Base-by-base conservation (phyloP, 2,113 vertebrate species). In the Podarcis raffonei region DNA sequence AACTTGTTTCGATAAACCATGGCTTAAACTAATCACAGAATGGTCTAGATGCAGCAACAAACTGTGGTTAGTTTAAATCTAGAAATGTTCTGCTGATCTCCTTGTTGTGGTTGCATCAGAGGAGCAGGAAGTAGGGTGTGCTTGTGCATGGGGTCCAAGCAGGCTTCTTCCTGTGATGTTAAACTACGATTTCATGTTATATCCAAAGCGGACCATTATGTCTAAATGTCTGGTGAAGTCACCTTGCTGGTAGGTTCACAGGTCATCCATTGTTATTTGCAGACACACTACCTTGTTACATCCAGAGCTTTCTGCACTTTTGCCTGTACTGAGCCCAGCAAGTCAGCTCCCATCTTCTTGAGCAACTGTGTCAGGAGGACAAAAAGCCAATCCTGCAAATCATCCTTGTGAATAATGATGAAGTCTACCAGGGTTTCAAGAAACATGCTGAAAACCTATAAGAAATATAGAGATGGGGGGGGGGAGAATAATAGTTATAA, bases 251-350 rank as follows among this genome's bases (percentile, higher is more conserved):
- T 7, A 88, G 16, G 30, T 72, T 66, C 15, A 27, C 53, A 78
- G 57, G 9, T n/a, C 35, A 27, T 75, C 53, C 57, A 20, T 30
- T 88, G 62, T 57, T 76, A 84, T 92, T 88, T 78, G 86, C 90
- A 87, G 90, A 71, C 57, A 83, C 15, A 15, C n/a, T 91, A 99
- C 99, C 99, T 98, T 85, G 99, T 99, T 94, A 99, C 90, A 92
- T 99, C 99, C 91, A 99, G 96, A 89, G 98, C 99, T 95, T 99
- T 99, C 90, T 99, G 98, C 91, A 99, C 98, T 95, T 99, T 99
- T 5, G 99, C 98, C 95, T 99, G 99, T 84, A 99, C 99, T 37
- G 99, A 99, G 88, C 98, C 99, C 89, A 99, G 96, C 92, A 99
- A 97, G 95, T 99, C 99, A 35, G 99, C 98, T 12, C 99, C 99